Evolutionary conservation across 2,888 invertebrate species (phyloP), one percentile per base, ranked within the genome.

Genomic region (Lapara coniferarum): DNA sequence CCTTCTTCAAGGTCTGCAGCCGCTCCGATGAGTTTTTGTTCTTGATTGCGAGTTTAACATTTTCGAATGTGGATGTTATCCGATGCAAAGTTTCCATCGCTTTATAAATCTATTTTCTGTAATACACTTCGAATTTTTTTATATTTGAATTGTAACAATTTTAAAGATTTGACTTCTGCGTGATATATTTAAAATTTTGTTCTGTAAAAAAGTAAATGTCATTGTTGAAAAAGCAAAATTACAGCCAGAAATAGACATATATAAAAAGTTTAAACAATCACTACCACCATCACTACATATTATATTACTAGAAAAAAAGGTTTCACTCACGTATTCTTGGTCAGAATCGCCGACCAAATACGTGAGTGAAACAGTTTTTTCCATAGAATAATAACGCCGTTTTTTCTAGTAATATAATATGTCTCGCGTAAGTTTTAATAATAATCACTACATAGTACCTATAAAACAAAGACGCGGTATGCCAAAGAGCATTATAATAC

Each of bases 31-130:
- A 87, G 68, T 82, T 85, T 72, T 89, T 91, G 49, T 80, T 87
- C 74, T 89, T 92, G 44, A 92, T 83, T 44, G 81, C 79, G 37
- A 74, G 78, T 75, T 85, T 84, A 7, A 93, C 81, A 74, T 85
- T 88, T 71, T 91, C 89, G 69, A 91, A 93, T 16, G 86, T 89
- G 68, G 67, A 81, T 57, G 80, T 81, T 69, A 93, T 91, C 16
- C 89, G 86, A 74, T 71, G 76, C 76, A 91, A 82, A 66, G 81
- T 87, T 77, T 90, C 90, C 90, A 91, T 90, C 67, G 73, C 77
- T 37, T 37, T 5, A 37, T 37, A 37, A 37, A 37, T 37, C 8
- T 37, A 8, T 59, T 75, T 72, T 59, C 25, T 55, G 25, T 68
- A 74, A 68, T 71, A 71, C 73, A 79, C 79, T 75, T 71, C 69